Conservation (phyloP, 2,888 invertebrate species). For the Hirudinaria manillensis region DNA sequence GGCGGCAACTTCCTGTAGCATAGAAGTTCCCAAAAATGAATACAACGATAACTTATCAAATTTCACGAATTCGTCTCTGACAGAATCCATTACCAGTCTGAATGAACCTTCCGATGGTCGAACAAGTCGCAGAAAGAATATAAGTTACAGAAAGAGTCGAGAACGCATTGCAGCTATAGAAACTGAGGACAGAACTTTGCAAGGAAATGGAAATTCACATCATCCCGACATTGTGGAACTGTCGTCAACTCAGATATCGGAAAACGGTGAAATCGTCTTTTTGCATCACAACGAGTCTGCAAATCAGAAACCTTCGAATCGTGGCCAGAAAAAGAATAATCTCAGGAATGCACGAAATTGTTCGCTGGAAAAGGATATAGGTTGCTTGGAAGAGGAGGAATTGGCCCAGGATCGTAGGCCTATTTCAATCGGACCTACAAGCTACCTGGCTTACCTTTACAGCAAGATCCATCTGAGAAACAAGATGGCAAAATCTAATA, state of each 20-base stretch:
- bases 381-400: not conserved
- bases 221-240: too few species aligned
- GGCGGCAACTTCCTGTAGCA: not conserved
- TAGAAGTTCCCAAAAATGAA: not conserved
- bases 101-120: not conserved
- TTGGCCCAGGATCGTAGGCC: not conserved
- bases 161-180: too few species aligned
- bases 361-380: not conserved
- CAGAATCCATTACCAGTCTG: not conserved
- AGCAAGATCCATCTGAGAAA: not conserved
- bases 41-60: not conserved
- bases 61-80: not conserved
- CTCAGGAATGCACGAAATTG: not conserved
- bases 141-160: too few species aligned
- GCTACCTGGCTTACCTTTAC: conserved; percentile 2
- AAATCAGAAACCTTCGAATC: not conserved
- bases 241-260: not conserved
- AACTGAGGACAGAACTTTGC: too few species aligned
- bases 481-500: too few species aligned
- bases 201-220: too few species aligned
- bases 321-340: not conserved
- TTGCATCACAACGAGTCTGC: not conserved
- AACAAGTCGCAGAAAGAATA: too few species aligned
- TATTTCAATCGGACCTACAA: not conserved
- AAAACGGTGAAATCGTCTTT: not conserved